Evolutionary conservation across 1,140 invertebrate genomes (phyloP), one percentile per base, ranked within the genome.

Genomic region (Tenebrio molitor): DNA sequence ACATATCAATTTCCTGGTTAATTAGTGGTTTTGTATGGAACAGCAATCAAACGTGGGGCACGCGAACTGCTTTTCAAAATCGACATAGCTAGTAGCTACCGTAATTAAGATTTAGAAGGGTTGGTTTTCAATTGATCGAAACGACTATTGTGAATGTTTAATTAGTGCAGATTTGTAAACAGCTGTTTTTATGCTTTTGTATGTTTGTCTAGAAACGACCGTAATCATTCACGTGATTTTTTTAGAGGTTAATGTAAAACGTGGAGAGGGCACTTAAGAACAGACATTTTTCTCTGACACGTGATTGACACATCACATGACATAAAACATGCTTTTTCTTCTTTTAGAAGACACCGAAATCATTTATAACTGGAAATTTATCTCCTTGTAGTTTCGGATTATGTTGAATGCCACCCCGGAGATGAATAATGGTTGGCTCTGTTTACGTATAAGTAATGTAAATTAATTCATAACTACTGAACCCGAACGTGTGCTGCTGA

Each of bases 51-150:
- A 25, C 50, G 12, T 33, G 15, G 50, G 50, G 50, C 50, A 58
- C 50, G 50, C 50, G 50, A 58, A 29, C 50, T 12, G 50, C 50
- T 58, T 58, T 58, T 58, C 50, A 58, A 58, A 58, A 58, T 58
- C 50, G 50, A 58, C 50, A 15, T 58, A 58, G 23, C 23, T 58
- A 15, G 23, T 58, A 58, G 23, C 23, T 58, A 15, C 23, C 50
- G 50, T 29, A 58, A 58, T 58, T 58, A 58, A 25, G 23, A 29
- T 29, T 17, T 7, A 7, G 23, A 58, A 58, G 50, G 50, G 50
- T 58, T 58, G 21, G 19, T 58, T 29, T 50, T 58, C 50, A 14
- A 58, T 58, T 25, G n/a, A 12, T 58, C 23, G 8, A 12, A 39
- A 39, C 2, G 12, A 58, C 23, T 29, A 58, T 58, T 58, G 29